These are phyloP conservation scores for Drosophila lacertosa DNA, from an alignment of 1,140 invertebrate species.

Conservation along the genomic window DNA sequence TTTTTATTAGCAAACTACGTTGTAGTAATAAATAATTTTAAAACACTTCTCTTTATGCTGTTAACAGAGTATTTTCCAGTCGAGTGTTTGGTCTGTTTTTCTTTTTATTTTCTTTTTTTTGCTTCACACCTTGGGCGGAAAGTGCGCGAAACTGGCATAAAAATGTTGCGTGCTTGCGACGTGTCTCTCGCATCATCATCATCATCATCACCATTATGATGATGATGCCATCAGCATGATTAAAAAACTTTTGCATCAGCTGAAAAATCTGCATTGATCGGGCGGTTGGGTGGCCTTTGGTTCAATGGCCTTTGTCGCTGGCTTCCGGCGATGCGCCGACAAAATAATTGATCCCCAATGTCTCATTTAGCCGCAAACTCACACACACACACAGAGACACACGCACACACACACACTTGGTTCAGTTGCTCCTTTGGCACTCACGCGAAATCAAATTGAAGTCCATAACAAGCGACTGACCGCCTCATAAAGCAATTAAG, in stretches of 20 bases:
- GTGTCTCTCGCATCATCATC: conserved; percentile 38
- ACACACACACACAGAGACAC: conserved; percentile 16
- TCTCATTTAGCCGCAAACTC: conserved; percentile 53
- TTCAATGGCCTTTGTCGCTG: conserved; percentile 64
- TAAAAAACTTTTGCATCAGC: conserved; percentile 72
- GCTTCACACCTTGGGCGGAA: conserved; percentile 57
- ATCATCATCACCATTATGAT: conserved; percentile 31
- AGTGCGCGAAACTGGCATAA: conserved; percentile 68
- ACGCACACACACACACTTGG: neutral
- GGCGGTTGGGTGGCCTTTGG: conserved; percentile 20
- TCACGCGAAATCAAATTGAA: conserved; percentile 74
- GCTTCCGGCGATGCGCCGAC: conserved; percentile 53
- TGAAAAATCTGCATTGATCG: conserved; percentile 60
- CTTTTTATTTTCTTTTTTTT: conserved; percentile 4
- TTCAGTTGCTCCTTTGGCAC: conserved; percentile 24
- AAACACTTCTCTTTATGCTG: neutral
- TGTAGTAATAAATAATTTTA: too few species aligned
- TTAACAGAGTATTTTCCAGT: neutral
- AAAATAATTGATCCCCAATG: conserved; percentile 79
- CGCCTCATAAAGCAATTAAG: conserved; percentile 82
- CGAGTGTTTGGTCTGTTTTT: neutral
- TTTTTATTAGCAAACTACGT: too few species aligned
- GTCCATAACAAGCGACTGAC: conserved; percentile 80
- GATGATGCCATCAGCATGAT: conserved; percentile 65
- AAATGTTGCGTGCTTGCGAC: conserved; percentile 59